Conservation (phyloP, 2,888 invertebrate genomes). For the Chrysolina oricalcia region DNA sequence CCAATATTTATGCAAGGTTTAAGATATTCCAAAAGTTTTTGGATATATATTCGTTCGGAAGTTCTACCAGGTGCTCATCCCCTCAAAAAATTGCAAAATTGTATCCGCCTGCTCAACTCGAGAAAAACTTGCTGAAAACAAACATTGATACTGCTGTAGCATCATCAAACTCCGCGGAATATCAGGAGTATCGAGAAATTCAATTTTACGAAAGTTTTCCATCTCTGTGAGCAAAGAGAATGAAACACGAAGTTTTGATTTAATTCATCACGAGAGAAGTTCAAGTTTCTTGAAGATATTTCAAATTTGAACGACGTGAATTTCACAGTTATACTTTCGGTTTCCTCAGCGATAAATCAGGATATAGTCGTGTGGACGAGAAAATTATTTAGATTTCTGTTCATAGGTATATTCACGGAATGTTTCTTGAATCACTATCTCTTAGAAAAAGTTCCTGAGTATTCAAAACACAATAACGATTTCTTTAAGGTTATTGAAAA, state of each 20-base stretch:
- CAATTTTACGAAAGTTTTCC: conserved; percentile 62
- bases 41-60: not conserved
- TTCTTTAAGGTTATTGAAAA: no score
- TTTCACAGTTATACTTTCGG: conserved; percentile 53
- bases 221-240: conserved; percentile 51
- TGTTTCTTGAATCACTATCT: no score
- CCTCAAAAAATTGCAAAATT: not conserved
- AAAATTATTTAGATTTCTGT: no score
- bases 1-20: not conserved
- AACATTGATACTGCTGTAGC: conserved; percentile 38
- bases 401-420: no score
- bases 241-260: conserved; percentile 63
- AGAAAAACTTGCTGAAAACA: conserved; percentile 26
- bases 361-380: not conserved
- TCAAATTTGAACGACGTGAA: conserved; percentile 62
- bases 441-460: no score
- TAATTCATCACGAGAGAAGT: conserved; percentile 64
- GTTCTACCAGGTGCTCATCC: not conserved
- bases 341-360: not conserved
- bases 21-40: not conserved
- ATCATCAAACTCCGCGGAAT: conserved; percentile 29
- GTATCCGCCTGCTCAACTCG: not conserved
- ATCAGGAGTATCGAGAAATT: conserved; percentile 54
- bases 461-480: no score
- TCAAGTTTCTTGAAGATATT: conserved; percentile 57